These are phyloP conservation scores for Platichthys stellatus DNA, from an alignment of 2,113 vertebrate species.

Conservation along the genomic window DNA sequence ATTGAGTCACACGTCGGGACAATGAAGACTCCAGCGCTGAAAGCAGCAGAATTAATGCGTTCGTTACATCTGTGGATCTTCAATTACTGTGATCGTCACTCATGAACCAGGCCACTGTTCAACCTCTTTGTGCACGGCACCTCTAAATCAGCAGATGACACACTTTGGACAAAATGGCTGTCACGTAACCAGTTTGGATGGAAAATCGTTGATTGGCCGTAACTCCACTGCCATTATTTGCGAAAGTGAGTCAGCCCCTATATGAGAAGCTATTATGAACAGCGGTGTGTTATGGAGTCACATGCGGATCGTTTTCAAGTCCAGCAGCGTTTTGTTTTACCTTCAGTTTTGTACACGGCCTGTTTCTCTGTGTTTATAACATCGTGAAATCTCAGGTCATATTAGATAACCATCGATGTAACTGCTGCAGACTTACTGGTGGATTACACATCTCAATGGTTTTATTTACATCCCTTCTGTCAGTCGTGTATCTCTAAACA, in stretches of 20 bases:
- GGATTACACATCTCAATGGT: background rate
- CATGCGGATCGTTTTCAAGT: background rate
- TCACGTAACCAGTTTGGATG: constrained; percentile 1
- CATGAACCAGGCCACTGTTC: constrained; percentile 10
- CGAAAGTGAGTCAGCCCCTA: background rate
- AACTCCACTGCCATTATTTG: background rate
- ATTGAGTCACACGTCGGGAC: background rate
- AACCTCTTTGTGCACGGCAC: background rate
- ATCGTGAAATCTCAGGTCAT: background rate
- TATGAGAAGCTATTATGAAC: background rate
- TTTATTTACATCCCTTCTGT: background rate
- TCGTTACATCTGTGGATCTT: background rate
- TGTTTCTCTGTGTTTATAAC: background rate
- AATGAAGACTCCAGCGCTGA: background rate
- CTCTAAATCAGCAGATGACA: background rate
- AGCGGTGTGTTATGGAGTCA: background rate
- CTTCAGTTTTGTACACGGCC: background rate
- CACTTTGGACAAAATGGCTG: constrained; percentile 4
- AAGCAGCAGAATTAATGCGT: background rate
- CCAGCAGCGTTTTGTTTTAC: background rate
- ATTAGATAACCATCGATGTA: background rate
- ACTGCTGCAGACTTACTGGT: background rate
- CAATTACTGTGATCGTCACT: background rate
- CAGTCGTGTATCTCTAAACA: background rate
- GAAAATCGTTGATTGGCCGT: background rate